These are phyloP conservation scores for Typhlomys cinereus DNA, from an alignment of 2,113 vertebrate species.

Conservation along the genomic window DNA sequence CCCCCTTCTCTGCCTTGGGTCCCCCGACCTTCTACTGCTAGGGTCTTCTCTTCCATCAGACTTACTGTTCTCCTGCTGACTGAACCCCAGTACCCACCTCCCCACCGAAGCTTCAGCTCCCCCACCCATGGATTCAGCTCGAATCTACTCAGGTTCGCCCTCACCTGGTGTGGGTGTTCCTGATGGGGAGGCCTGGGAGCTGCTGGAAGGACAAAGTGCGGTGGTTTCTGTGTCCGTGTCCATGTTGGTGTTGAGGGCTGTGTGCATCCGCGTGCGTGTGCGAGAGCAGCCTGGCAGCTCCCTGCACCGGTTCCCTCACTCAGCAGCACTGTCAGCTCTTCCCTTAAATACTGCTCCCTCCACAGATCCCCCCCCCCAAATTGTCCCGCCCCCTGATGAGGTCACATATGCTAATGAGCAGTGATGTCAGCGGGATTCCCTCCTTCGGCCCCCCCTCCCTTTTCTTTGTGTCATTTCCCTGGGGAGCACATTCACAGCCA, in stretches of 20 bases:
- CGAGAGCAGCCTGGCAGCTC: constrained; percentile 60
- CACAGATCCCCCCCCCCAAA: neutral
- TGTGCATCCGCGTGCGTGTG: constrained; percentile 60
- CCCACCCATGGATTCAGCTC: neutral
- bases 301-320: constrained; percentile 59
- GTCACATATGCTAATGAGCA: constrained; percentile 80
- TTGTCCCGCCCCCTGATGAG: constrained; percentile 78
- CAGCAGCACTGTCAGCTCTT: constrained; percentile 79
- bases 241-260: constrained; percentile 69
- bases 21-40: neutral
- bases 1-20: neutral
- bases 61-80: neutral
- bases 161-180: constrained; percentile 74
- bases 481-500: constrained; percentile 16
- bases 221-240: constrained; percentile 80
- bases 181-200: constrained; percentile 58
- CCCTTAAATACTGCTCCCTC: constrained; percentile 76
- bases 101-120: constrained; percentile 48
- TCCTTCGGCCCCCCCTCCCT: constrained; percentile 56
- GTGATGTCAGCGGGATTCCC: constrained; percentile 84
- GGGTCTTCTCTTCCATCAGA: neutral
- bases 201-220: constrained; percentile 77
- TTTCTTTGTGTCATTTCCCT: constrained; percentile 70
- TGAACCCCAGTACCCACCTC: constrained; percentile 11
- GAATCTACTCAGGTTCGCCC: constrained; percentile 51